These are phyloP conservation scores for Laothoe populi DNA, from an alignment of 2,888 invertebrate genomes.

Conservation along the genomic window DNA sequence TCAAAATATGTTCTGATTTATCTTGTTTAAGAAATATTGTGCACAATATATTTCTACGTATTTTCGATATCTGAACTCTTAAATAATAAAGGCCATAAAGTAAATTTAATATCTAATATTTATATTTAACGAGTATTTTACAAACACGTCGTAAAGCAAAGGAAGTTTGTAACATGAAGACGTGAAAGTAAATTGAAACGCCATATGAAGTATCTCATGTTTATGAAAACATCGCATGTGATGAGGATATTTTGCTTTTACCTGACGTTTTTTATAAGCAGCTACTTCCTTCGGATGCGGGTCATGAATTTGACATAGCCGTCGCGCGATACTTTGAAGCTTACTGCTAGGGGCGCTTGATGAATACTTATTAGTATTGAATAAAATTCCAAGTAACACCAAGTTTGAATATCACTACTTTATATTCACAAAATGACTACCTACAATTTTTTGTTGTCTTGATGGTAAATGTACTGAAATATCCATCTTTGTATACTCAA, in stretches of 20 bases:
- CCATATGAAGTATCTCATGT: constrained; percentile 23
- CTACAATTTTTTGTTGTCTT: neutral
- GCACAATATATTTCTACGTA: neutral
- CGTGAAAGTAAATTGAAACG: constrained; percentile 25
- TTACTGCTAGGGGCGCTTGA: constrained; percentile 47
- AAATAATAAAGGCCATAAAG: too few relatives aligned
- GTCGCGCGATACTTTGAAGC: constrained; percentile 46
- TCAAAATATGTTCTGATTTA: neutral
- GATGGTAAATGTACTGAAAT: too few relatives aligned
- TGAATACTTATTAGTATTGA: constrained; percentile 48
- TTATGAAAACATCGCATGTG: constrained; percentile 41
- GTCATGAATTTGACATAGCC: constrained; percentile 59
- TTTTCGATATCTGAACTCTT: too few relatives aligned
- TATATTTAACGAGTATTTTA: neutral
- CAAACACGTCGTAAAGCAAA: constrained; percentile 21
- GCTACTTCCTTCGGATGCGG: constrained; percentile 45
- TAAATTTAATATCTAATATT: too few relatives aligned
- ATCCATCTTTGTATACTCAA: too few relatives aligned
- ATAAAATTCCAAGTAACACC: constrained; percentile 36
- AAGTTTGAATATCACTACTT: neutral
- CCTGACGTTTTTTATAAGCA: constrained; percentile 48
- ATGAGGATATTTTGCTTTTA: constrained; percentile 42
- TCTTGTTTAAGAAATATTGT: neutral
- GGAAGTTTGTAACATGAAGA: constrained; percentile 15
- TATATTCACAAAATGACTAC: neutral